Evolutionary conservation across 2,113 vertebrate genomes (phyloP).

Genomic region (Lepus americanus): DNA sequence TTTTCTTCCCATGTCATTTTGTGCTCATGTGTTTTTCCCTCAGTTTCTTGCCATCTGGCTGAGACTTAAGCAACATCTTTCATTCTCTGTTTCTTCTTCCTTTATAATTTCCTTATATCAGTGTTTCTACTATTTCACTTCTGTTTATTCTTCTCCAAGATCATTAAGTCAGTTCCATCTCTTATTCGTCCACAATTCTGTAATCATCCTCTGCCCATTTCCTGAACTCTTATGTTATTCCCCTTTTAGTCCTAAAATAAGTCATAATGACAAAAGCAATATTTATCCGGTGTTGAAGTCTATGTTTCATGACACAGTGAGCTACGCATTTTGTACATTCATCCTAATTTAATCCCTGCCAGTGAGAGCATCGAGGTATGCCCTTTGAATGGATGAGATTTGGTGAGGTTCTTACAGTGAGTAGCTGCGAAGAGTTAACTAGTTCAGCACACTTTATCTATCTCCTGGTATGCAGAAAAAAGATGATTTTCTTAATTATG

Average conservation of each 20-base stretch:
- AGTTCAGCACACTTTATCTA: neutral
- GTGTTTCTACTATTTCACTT: neutral
- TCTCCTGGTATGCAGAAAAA: neutral
- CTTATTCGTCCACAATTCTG: neutral
- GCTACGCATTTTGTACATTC: neutral
- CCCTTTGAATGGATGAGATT: neutral
- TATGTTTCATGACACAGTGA: neutral
- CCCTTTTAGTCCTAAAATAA: neutral
- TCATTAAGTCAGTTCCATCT: neutral
- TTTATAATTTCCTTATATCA: neutral
- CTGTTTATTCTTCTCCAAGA: neutral
- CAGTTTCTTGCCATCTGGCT: neutral
- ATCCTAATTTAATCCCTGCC: neutral
- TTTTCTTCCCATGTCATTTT: neutral
- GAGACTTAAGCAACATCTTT: neutral
- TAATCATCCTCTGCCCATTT: neutral
- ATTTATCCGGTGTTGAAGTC: neutral
- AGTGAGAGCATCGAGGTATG: neutral
- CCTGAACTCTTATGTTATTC: neutral
- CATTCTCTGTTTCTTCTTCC: neutral
- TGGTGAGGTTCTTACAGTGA: neutral
- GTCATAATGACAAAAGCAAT: neutral
- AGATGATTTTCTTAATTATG: neutral
- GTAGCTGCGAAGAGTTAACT: neutral
- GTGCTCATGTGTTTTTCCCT: neutral